Base-by-base conservation (phyloP, 2,113 vertebrate species). In the Pontoporia blainvillei region DNA sequence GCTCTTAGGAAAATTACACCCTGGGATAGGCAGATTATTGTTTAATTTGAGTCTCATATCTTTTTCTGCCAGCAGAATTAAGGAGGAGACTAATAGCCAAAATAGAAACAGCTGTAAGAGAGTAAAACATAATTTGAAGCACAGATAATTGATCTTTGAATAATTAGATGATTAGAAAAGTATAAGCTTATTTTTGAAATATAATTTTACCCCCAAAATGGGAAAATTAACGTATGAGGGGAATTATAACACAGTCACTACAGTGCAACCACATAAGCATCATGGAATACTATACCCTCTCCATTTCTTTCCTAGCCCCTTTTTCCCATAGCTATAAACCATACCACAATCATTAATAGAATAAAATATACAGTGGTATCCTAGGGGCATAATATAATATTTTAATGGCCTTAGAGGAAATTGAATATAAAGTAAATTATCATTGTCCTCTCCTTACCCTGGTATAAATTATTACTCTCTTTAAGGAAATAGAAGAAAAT, bases 401-500 rank as follows among this genome's bases (percentile, higher is more conserved):
- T 90, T 93, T 82, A 84, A 67, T 83, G 44, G 25, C 20, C n/a
- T 84, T 69, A 67, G 15, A 86, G 29, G 5, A 76, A 76, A 76
- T 72, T 82, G 44, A 62, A 25, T 66, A 89, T 86, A 62, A 86
- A 79, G 18, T 71, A 81, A 92, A 23, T 83, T 62, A 88, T 57
- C 44, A 69, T 67, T 71, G 34, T 83, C 17, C 5, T 59, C 36
- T 72, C 64, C 41, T 67, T 79, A 46, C 18, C 52, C 54, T 91
- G 14, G 49, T 86, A 52, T 85, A 88, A 95, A 83, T 13, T 86
- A 20, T 95, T 94, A 34, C 34, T 94, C 46, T 94, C 90, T 84
- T 94, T 94, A 85, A 97, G 79, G 72, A 88, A 73, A 86, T 34
- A 86, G 49, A 96, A 92, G 72, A n/a, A 93, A 90, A 83, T 66